Evolutionary conservation across 1,140 invertebrate genomes (phyloP), one percentile per base, ranked within the genome.

Genomic region (Goniozus legneri): DNA sequence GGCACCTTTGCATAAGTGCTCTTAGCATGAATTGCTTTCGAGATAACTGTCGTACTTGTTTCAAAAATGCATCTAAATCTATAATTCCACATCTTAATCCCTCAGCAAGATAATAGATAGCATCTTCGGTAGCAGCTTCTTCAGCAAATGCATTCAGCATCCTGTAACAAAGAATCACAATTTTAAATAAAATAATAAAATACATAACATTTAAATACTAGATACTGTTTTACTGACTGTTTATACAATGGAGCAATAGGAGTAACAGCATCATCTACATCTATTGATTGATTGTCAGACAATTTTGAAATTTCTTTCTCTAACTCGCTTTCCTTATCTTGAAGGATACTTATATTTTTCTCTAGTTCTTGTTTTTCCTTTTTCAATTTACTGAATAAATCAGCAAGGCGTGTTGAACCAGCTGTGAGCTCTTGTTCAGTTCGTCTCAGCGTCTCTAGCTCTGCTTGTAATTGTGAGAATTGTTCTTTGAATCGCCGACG

Each of bases 91-190:
- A 88, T 52, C 94, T 80, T 40, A 99, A 74, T 16, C 92, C 96
- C 78, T 98, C 94, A n/a, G 93, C 94, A 65, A 99, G 85, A 72
- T 95, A 97, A 73, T 98, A 99, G 62, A 99, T 97, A 40, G 95
- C 91, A 82, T 99, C 97, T 79, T 98, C 96, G 37, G 92, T 87
- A 8, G 97, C 95, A 58, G 95, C 92, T 78, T 99, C 97, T 77
- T 98, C 95, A 38, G 94, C 93, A 83, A 93, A 99, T 22, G 93
- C 86, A 77, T 92, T 93, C 21, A 99, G 73, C 65, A 99, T 84
- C 67, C 89, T 92, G 58, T 61, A 75, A 54, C 58, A 50, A 46
- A 8, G 54, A 48, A 19, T n/a, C n/a, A n/a, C n/a, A n/a, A n/a
- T 40, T 43, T 32, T 32, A 48, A 24, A 13, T 4, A 40, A 31